Percentiles rank a stretch among this genome's conserved stretches.
phyloP scores from a whole-genome alignment of 2,797 vertebrate species.

The Neoniphon sammara region DNA sequence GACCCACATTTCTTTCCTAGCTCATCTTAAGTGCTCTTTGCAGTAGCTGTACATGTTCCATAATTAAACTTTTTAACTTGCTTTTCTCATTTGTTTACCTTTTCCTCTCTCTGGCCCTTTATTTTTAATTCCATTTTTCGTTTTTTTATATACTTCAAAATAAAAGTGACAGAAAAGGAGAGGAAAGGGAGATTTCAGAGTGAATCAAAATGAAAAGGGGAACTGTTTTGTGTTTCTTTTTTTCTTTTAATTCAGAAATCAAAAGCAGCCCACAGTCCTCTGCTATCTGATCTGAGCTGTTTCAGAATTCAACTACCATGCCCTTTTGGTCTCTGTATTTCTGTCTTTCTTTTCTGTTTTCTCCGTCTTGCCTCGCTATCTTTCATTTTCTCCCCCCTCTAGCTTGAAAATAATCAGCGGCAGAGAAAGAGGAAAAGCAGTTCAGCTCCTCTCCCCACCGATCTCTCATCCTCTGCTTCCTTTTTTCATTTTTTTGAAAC shows the following conservation, averaged over 20 bases:
- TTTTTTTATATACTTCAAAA: slow-evolving; percentile 47
- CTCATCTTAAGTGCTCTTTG: background rate
- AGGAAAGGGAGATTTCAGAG: slow-evolving; percentile 57
- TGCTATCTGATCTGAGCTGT: no score
- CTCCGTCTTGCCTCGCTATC: background rate
- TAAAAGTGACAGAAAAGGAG: slow-evolving; percentile 53
- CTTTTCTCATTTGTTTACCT: no score
- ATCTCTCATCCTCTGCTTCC: slow-evolving; percentile 71
- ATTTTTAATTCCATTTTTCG: no score
- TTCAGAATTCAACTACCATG: no score
- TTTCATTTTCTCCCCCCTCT: slow-evolving; percentile 22
- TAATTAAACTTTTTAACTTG: no score
- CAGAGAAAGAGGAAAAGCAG: slow-evolving; percentile 67
- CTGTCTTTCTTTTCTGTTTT: background rate
- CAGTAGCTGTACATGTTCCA: background rate
- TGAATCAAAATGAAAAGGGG: background rate
- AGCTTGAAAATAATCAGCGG: slow-evolving; percentile 36
- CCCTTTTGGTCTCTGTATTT: no score
- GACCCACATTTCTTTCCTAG: background rate
- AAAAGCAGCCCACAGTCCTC: no score
- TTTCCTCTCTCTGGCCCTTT: background rate
- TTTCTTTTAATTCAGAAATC: no score
- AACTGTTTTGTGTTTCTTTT: no score
- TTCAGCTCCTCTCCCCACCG: slow-evolving; percentile 58
- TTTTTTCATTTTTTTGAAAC: slow-evolving; percentile 66